Base-by-base conservation (phyloP, 1,140 invertebrate species). In the Neomicropteryx cornuta region DNA sequence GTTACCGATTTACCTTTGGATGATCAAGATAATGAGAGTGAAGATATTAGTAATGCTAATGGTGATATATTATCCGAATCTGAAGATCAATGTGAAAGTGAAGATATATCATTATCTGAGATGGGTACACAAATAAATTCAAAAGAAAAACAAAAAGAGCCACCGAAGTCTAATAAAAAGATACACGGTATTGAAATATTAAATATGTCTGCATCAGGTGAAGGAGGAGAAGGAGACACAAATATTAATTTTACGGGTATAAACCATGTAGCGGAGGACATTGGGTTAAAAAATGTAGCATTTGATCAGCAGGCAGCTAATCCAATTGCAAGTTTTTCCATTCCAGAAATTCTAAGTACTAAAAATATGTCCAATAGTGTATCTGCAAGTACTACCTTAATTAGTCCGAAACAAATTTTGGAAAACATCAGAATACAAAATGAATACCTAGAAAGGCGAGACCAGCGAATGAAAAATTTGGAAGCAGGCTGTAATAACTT, bases 1-100 rank as follows among this genome's bases (percentile, higher is more conserved):
- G 65, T 51, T 36, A 70, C 48, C 49, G 68, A 61, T 42, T 39
- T 59, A 14, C 55, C 61, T 30, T 43, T 60, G n/a, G 60, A 62
- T 45, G 60, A 49, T 17, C 57, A 62, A 39, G 60, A 61, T 19
- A 52, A 49, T 33, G 36, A 31, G 11, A 40, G n/a, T 19, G 33
- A 37, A 27, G 21, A 23, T 13, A 14, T 38, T 10, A 11, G 16
- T n/a, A n/a, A n/a, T n/a, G n/a, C 30, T 14, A 37, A 43, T 23
- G 27, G 6, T 22, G 29, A 37, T 17, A 21, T 31, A 16, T 40
- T 40, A 2, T 39, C 31, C 27, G 41, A 41, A 16, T 17, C 10
- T 5, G 36, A 41, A 18, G 40, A 32, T 27, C 38, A 35, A 28
- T 49, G 46, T 23, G 55, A 59, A 22, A 51, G 33, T 32, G 49